Base-by-base conservation (phyloP, 1,140 invertebrate genomes). In the Drosophila erecta region DNA sequence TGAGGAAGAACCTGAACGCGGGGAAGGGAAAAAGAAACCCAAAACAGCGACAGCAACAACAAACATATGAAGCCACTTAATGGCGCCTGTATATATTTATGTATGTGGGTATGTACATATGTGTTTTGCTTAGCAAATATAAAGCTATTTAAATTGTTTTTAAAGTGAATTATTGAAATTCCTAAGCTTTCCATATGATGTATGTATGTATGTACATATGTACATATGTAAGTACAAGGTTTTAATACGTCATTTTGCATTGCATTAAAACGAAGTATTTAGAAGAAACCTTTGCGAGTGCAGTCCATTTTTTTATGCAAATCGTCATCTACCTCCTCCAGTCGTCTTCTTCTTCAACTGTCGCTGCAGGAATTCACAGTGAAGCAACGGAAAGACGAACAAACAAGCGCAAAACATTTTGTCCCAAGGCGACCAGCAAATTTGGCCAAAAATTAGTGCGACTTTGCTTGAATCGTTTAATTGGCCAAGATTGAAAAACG, bases 331-430 rank as follows among this genome's bases (percentile, higher is more conserved):
- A n/a, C n/a, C n/a, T n/a, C n/a, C n/a, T n/a, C n/a, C n/a, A n/a
- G 64, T 80, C 65, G n/a, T 50, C 38, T 35, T 43, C 57, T 56
- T 46, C 41, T 67, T 72, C 1, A 17, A 17, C 41, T 79, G 43
- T 61, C 65, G 56, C 69, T 67, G 62, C 66, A 69, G 77, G 81
- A 86, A 85, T 81, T 85, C 81, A 74, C 73, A 77, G 81, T 62
- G 81, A 80, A 85, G 81, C 85, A 85, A 81, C 67, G 81, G 81
- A 81, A 86, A 80, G 77, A 60, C 44, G 43, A 24, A 35, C 46
- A 41, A 22, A 40, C 12, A 69, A 72, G 17, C 35, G 24, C 33
- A 12, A 6, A 54, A 46, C 17, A 33, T 22, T 70, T 70, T 50
- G 43, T 37, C 27, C 53, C 50, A 57, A 35, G 64, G 51, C 51